Base-by-base conservation (phyloP, 1,140 invertebrate species). In the Orius insidiosus region DNA sequence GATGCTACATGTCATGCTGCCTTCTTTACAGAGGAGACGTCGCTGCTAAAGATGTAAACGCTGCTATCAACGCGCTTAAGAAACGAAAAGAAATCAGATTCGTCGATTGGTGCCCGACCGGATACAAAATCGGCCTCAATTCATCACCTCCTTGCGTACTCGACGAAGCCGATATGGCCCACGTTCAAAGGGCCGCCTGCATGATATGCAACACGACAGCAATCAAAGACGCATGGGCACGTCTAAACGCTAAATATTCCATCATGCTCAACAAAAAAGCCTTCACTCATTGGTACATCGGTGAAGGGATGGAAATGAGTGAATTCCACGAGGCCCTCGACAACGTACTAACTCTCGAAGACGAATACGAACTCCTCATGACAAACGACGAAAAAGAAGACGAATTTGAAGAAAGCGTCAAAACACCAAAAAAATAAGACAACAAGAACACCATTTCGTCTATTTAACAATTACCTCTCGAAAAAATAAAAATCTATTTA, bases 301-400 rank as follows among this genome's bases (percentile, higher is more conserved):
- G 80, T 50, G 82, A 87, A 68, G 81, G 82, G 59, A 85, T 85
- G 80, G 81, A 86, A 61, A 80, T 85, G 61, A 79, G 78, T 36
- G 82, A 85, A 63, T 88, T 88, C 66, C 78, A 74, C 2, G 84
- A 88, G 62, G 85, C 85, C 36, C 72, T 83, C 55, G 84, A 88
- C 63, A 82, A 87, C 72, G 65, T 86, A 56, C 81, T 83, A 36
- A 80, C 80, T 10, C 66, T 85, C 3, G 79, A 86, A 66, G 84
- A 83, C 61, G 83, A 87, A 62, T 85, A 86, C 44, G 33, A 50
- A 3, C 31, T 44, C n/a, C 34, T 49, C 2, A 41, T 44, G 35
- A 33, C 11, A 3, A 35, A 47, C 36, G 14, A 38, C 9, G 36
- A 38, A n/a, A n/a, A 6, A 33, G 6, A 33, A 6, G 32, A 6